These are phyloP conservation scores for Cephus spinipes DNA, from an alignment of 2,888 invertebrate genomes.

Conservation along the genomic window DNA sequence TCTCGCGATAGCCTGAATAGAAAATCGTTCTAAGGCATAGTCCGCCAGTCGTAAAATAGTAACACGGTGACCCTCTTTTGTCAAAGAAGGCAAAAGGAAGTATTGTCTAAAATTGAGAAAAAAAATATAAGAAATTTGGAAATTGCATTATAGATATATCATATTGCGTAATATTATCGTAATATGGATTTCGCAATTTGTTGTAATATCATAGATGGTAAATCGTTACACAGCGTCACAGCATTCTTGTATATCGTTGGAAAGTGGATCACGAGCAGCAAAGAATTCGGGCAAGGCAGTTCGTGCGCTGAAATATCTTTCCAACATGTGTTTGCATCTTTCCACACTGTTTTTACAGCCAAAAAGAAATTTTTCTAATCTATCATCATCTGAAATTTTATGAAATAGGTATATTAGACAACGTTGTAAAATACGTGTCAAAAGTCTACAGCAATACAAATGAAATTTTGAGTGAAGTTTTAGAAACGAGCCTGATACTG, in stretches of 20 bases:
- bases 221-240: slow-evolving; percentile 53
- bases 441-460: not conserved
- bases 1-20: slow-evolving; percentile 51
- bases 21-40: slow-evolving; percentile 54
- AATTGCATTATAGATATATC: not conserved
- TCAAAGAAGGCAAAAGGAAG: slow-evolving; percentile 59
- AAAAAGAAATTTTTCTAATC: slow-evolving; percentile 61
- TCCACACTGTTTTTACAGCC: slow-evolving; percentile 63
- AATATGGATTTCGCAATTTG: not conserved
- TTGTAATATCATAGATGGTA: not conserved
- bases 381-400: slow-evolving; percentile 52
- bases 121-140: slow-evolving; percentile 1
- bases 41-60: slow-evolving; percentile 55
- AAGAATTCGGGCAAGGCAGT: slow-evolving; percentile 63
- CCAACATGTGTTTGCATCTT: slow-evolving; percentile 60
- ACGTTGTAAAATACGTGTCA: not conserved
- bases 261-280: slow-evolving; percentile 56
- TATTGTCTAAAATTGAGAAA: slow-evolving; percentile 47
- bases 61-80: slow-evolving; percentile 61
- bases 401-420: not conserved
- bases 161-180: not conserved
- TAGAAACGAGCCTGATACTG: not conserved
- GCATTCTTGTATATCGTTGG: slow-evolving; percentile 54
- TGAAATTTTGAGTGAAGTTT: not conserved
- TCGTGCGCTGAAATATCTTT: slow-evolving; percentile 61